Conservation (phyloP, 2,888 invertebrate species). For the Gastracanthus pulcherrimus region DNA sequence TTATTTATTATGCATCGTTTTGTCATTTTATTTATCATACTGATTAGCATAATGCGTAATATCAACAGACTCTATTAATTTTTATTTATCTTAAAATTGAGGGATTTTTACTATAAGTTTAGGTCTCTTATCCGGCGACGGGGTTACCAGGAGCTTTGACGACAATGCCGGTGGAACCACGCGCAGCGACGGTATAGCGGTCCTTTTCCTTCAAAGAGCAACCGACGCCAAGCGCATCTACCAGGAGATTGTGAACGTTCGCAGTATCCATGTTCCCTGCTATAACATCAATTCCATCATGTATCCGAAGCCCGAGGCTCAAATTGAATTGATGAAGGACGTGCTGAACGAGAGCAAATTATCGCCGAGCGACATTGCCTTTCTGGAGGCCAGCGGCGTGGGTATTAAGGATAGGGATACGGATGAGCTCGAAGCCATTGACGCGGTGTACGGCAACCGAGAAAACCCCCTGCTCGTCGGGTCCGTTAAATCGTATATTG, state of each 20-base stretch:
- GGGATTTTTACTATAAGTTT: too few species aligned
- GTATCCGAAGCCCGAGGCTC: constrained; percentile 30
- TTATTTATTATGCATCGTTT: too few species aligned
- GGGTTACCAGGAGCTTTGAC: constrained; percentile 58
- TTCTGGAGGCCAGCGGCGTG: constrained; percentile 78
- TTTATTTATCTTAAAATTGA: too few species aligned
- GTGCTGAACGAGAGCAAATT: constrained; percentile 56
- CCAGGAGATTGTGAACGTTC: constrained; percentile 72
- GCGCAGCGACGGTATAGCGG: constrained; percentile 55
- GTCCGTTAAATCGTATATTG: constrained; percentile 61
- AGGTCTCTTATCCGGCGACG: constrained; percentile 57
- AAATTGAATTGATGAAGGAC: constrained; percentile 52
- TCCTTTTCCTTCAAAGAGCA: constrained; percentile 57
- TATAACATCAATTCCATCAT: neutral
- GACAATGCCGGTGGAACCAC: constrained; percentile 54
- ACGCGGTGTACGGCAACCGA: constrained; percentile 58
- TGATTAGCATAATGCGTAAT: too few species aligned
- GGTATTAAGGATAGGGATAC: constrained; percentile 79
- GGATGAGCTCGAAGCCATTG: constrained; percentile 61
- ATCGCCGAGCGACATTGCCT: constrained; percentile 57
- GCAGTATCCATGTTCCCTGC: constrained; percentile 78
- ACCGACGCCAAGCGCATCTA: constrained; percentile 60
- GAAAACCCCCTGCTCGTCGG: constrained; percentile 60
- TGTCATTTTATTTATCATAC: too few species aligned
- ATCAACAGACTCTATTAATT: too few species aligned